Base-by-base conservation (phyloP, 2,888 invertebrate species). In the Stenotaenia linearis region DNA sequence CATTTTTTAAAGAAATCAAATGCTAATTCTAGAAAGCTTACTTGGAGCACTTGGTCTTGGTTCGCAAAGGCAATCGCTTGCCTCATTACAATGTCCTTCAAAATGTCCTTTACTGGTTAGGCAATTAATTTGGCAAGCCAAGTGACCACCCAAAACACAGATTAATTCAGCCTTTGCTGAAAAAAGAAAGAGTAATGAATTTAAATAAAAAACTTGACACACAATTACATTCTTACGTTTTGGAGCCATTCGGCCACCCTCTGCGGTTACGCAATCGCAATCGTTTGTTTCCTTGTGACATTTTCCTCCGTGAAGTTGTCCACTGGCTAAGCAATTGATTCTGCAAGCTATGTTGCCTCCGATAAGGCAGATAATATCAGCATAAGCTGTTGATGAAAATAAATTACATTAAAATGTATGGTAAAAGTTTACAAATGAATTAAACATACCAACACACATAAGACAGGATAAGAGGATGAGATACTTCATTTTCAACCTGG, bases 81-180 rank as follows among this genome's bases (percentile, higher is more conserved):
- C 1, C n/a, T 75, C 75, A 18, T 30, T 37, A n/a, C 75, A 75
- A 15, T 75, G 75, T n/a, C 75, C 75, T 10, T 12, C 10, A 32
- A 75, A 75, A 37, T 75, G 75, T n/a, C 35, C 35, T 1, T 10
- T 18, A 4, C 10, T 4, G 10, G 35, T 37, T 0, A 75, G n/a
- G 21, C 75, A 75, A n/a, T 75, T 75, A n/a, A 75, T 75, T n/a
- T 75, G 35, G 6, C 75, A 75, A 12, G 75, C 75, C 37, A 75
- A 75, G n/a, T 75, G 23, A 3, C 75, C 75, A 21, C 75, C 75
- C 75, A 75, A 75, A 75, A 75, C 12, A 12, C 75, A 75, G 3
- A 75, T 2, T 5, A 75, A 35, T 21, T 75, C 75, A 28, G 35
- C 15, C 21, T 37, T 32, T 28, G 75, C 75, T 75, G 21, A 35